Base-by-base conservation (phyloP, 2,888 invertebrate genomes). In the Julus scandinavius region DNA sequence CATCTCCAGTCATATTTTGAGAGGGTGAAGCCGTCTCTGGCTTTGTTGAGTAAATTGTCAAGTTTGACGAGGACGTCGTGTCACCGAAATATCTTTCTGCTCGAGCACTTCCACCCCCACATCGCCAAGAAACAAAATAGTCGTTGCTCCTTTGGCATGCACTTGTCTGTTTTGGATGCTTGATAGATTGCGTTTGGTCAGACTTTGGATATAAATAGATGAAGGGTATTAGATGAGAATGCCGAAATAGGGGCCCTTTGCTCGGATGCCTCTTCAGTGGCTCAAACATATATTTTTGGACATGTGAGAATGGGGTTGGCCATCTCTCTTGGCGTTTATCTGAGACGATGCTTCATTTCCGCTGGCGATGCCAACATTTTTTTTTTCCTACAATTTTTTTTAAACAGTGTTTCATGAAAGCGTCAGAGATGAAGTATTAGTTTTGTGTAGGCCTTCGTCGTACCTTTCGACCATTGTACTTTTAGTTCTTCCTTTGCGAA, bases 151-250 rank as follows among this genome's bases (percentile, higher is more conserved):
- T 85, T 85, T 85, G 45, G 49, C 85, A 85, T 41, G 41, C 9
- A 85, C 41, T 85, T 41, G 85, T 85, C 85, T 85, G 41, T 85
- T 49, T 49, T 2, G 85, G 49, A 41, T 85, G 85, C 85, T 41
- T 85, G 85, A 85, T 85, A 85, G 29, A 85, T 85, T 40, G 85
- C 85, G 20, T 85, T 85, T 85, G 85, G 85, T 49, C 85, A 85
- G 41, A 13, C 49, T 49, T 41, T 85, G 85, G 40, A 85, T 85
- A 85, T 85, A 85, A 85, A 85, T 85, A 85, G 85, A 85, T 85
- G 85, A 85, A 41, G 41, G 85, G 85, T 85, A 41, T 85, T 41
- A 41, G 5, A 9, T 29, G 72, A 20, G 29, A 72, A n/a, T 20
- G 72, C 72, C 72, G 72, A 72, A 72, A 72, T 72, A 72, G 72